phyloP scores from a whole-genome alignment of 2,113 vertebrate genomes.

The Semnopithecus entellus region DNA sequence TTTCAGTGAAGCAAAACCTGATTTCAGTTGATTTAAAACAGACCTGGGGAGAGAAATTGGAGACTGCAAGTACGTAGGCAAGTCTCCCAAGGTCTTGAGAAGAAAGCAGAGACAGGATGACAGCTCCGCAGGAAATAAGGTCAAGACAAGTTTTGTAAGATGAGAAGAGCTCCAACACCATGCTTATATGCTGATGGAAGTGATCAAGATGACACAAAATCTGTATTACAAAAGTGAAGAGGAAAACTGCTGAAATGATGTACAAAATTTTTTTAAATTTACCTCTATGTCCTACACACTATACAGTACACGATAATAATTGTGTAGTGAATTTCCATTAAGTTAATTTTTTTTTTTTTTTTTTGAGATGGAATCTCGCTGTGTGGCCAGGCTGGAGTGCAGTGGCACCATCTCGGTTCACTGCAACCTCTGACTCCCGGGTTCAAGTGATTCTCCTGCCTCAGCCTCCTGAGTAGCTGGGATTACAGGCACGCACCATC shows the following conservation, averaged over 20 bases:
- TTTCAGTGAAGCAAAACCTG: neutral
- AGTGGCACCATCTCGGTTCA: no score
- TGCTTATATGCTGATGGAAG: neutral
- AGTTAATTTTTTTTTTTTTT: neutral
- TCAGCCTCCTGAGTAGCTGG: no score
- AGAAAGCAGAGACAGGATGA: neutral
- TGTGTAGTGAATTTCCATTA: neutral
- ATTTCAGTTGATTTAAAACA: neutral
- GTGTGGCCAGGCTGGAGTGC: no score
- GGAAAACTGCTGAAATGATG: neutral
- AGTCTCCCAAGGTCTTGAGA: neutral
- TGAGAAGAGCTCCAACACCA: neutral
- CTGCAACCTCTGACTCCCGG: no score
- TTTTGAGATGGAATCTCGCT: no score
- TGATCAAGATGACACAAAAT: neutral
- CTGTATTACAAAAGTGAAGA: neutral
- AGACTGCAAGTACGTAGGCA: neutral
- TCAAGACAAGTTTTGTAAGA: neutral
- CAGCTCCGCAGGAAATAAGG: neutral
- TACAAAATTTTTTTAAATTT: neutral
- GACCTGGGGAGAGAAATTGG: neutral
- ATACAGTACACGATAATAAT: neutral
- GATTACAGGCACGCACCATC: no score
- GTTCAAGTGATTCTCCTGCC: no score
- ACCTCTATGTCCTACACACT: neutral